phyloP scores from a whole-genome alignment of 35 echinoderm and acorn worm species.

The Holothuria glaberrima region DNA sequence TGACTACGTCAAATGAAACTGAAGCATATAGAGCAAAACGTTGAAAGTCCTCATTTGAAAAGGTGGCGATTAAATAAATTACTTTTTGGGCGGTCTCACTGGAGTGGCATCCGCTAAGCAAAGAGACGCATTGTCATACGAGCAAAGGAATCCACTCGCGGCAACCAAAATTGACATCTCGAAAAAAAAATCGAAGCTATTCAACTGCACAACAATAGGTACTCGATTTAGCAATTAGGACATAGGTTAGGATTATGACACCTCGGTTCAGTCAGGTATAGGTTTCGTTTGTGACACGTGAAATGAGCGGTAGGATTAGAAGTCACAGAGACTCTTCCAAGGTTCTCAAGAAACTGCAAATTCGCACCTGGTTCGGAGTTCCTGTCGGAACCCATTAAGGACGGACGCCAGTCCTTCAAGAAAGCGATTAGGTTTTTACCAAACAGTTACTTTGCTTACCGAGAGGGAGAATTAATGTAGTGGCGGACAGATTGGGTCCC shows the following conservation, averaged over 20 bases:
- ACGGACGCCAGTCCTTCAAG: no score
- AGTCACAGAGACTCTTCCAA: neutral
- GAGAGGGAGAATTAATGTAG: no score
- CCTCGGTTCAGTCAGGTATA: slow-evolving; percentile 10
- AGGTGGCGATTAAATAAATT: slow-evolving; percentile 5
- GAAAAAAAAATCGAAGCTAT: slow-evolving; percentile 31
- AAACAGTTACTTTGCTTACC: no score
- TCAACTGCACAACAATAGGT: slow-evolving; percentile 29
- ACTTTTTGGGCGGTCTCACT: slow-evolving; percentile 9
- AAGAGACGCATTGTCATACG: slow-evolving; percentile 1
- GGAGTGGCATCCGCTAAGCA: slow-evolving; percentile 24
- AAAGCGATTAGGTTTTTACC: no score
- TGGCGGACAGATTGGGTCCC: no score
- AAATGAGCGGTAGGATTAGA: slow-evolving; percentile 31
- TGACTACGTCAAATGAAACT: no score
- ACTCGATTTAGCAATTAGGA: slow-evolving; percentile 43
- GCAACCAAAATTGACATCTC: neutral
- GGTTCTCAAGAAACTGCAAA: slow-evolving; percentile 7
- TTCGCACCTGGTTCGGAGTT: slow-evolving; percentile 32
- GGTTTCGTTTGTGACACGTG: neutral
- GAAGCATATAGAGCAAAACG: no score
- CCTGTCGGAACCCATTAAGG: slow-evolving; percentile 34
- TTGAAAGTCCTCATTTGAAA: no score
- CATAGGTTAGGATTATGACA: slow-evolving; percentile 34
- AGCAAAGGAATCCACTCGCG: neutral